Base-by-base conservation (phyloP, 2,797 vertebrate genomes). In the Nannoperca obscura region DNA sequence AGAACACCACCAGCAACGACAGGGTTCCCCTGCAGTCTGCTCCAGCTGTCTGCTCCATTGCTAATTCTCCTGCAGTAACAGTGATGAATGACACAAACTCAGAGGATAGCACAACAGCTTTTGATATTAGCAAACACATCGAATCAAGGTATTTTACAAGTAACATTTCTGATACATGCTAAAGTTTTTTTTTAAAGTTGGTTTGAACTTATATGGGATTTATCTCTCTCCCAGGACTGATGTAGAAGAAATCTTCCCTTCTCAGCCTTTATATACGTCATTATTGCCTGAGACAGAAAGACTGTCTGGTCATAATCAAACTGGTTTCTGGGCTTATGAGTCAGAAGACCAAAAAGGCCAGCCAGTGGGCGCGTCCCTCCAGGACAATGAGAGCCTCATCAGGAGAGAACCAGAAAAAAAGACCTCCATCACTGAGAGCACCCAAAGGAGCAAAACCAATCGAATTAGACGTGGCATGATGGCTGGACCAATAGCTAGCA, bases 391-490 rank as follows among this genome's bases (percentile, higher is more conserved):
- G 44, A 69, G 27, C 60, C 32, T 71, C n/a, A 22, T 38, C 30
- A 80, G 47, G 61, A 78, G 52, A 73, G 88, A 90, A 44, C 30
- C 62, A 40, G 88, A 85, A 67, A 91, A 76, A 80, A 88, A 81
- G 52, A 32, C 60, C 38, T 54, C 40, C 9, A 54, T 73, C 65
- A 82, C 75, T 36, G 96, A 97, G 69, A 94, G 83, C 30, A 62
- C 52, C 42, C 84, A 84, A 24, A 95, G 77, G 71, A 87, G 85
- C 34, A 96, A 91, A 89, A 85, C 88, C 27, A 94, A 94, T 86
- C 95, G 95, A 47, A 87, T 94, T 0, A 92, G 94, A 84, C 95
- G 94, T 79, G 97, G 96, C 75, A 94, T 97, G 94, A 96, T 97
- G 96, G 77, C 95, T 2, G 97, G 95, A 57, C 97, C 97, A 1